These are phyloP conservation scores for Ophion obscuratus DNA, from an alignment of 2,888 invertebrate genomes.

Conservation along the genomic window DNA sequence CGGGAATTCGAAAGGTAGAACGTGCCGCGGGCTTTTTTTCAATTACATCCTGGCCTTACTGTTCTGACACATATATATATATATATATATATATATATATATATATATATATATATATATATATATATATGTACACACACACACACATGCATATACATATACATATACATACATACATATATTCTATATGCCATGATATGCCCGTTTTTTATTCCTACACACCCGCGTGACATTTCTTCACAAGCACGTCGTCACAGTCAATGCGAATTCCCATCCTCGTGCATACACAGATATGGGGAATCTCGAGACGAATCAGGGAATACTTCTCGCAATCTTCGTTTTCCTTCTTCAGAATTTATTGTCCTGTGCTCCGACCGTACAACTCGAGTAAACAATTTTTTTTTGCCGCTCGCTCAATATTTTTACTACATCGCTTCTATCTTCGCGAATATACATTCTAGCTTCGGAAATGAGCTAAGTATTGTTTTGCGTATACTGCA, in stretches of 20 bases:
- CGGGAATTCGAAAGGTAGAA: slow-evolving; percentile 64
- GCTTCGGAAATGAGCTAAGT: background rate
- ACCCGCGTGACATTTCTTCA: slow-evolving; percentile 74
- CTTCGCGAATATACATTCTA: background rate
- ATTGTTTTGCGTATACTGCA: background rate
- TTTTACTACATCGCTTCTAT: background rate
- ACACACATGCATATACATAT: too few relatives aligned
- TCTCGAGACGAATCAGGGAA: background rate
- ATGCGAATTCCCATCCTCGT: slow-evolving; percentile 44
- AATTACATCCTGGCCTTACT: slow-evolving; percentile 57
- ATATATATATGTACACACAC: background rate
- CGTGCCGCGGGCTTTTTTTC: slow-evolving; percentile 61
- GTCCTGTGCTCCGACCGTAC: background rate
- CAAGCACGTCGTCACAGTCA: slow-evolving; percentile 67
- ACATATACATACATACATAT: background rate
- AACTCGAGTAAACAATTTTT: background rate
- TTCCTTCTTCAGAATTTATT: background rate
- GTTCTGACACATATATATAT: background rate
- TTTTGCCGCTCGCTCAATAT: background rate
- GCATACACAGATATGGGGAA: background rate
- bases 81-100: fast-evolving
- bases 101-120: background rate
- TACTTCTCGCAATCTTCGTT: background rate
- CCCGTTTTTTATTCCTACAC: slow-evolving; percentile 57
- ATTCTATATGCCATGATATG: slow-evolving; percentile 30